Conservation (phyloP, 2,113 vertebrate genomes). For the Diphyllodes magnificus region DNA sequence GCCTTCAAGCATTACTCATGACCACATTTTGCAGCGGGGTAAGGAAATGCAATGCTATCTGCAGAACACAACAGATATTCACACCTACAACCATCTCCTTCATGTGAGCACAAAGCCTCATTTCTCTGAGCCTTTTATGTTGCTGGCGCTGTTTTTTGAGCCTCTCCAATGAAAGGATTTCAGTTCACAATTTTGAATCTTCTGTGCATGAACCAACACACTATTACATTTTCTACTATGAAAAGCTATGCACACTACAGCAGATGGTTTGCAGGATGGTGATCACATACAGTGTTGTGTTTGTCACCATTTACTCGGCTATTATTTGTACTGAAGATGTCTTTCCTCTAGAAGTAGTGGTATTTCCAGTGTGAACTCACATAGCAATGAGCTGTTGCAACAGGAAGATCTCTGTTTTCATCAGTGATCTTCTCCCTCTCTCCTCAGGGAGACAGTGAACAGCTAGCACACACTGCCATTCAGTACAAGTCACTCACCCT, state of each 20-base stretch:
- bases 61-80: background rate
- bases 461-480: background rate
- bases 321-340: background rate
- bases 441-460: background rate
- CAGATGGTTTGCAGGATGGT: background rate
- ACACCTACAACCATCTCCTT: background rate
- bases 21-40: background rate
- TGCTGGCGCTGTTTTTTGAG: background rate
- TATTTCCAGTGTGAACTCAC: background rate
- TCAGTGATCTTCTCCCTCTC: background rate
- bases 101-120: background rate
- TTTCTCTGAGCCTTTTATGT: background rate
- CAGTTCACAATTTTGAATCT: background rate
- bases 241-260: rapidly evolving
- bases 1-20: background rate
- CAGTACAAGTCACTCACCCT: background rate
- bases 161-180: background rate
- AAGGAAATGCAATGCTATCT: background rate
- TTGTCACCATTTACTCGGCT: background rate
- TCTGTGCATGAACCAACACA: background rate
- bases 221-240: background rate
- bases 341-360: background rate
- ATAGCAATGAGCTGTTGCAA: background rate
- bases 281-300: background rate
- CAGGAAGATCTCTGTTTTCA: background rate